Evolutionary conservation across 2,797 vertebrate species (phyloP).

Genomic region (Sorex maritimensis): DNA sequence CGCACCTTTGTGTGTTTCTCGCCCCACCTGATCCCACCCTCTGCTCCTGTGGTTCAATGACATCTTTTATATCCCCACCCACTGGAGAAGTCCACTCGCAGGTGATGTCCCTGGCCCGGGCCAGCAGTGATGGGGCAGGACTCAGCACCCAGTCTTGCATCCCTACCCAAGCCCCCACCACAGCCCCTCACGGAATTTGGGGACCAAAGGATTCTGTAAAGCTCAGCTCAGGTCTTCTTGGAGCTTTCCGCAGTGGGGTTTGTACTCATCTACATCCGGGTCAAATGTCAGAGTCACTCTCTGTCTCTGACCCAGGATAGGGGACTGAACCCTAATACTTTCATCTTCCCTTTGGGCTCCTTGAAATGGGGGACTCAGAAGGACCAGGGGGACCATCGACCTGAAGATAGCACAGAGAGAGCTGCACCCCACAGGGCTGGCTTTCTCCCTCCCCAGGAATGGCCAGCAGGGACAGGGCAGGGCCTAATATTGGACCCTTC

Average conservation of each 20-base stretch:
- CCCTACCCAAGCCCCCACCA: not conserved
- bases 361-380: not conserved
- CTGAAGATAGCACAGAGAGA: not conserved
- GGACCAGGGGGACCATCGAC: not conserved
- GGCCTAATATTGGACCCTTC: not conserved
- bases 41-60: not conserved
- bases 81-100: not conserved
- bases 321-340: not conserved
- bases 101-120: not conserved
- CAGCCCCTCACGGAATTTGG: not conserved
- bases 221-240: not conserved
- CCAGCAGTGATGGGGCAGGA: not conserved
- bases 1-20: too few relatives aligned
- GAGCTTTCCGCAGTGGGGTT: not conserved
- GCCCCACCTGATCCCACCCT: not conserved
- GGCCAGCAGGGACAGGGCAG: not conserved
- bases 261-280: not conserved
- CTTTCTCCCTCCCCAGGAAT: conserved; percentile 2
- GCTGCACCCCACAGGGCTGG: not conserved
- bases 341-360: not conserved
- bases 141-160: not conserved
- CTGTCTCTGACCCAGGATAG: not conserved
- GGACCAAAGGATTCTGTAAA: not conserved
- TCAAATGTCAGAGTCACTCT: not conserved
- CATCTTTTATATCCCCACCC: not conserved